Conservation (phyloP, 2,888 invertebrate species). For the Ormyrus pomaceus region DNA sequence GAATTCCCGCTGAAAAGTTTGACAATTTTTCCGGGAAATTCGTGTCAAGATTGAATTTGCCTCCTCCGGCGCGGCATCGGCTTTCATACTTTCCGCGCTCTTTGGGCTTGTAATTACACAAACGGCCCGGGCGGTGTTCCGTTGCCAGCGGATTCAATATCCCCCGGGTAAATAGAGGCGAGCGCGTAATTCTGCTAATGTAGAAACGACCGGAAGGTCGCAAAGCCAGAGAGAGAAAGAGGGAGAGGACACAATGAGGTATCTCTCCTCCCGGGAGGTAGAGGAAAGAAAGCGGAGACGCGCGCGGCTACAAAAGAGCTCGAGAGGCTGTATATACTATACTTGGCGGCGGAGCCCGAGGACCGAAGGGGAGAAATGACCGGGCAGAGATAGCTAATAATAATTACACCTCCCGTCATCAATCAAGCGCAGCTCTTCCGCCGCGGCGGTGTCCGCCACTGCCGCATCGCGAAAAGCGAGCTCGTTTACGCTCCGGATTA, state of each 20-base stretch:
- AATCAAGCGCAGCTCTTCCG: constrained; percentile 8
- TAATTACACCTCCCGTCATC: constrained; percentile 36
- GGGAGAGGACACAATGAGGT: too few species aligned
- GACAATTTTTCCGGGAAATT: constrained; percentile 4
- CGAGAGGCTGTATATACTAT: too few species aligned
- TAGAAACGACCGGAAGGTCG: too few species aligned
- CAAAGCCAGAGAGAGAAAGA: neutral
- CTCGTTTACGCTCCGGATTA: constrained; percentile 2
- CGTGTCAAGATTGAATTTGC: constrained; percentile 35
- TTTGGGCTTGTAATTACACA: constrained; percentile 25
- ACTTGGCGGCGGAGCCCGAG: constrained; percentile 4
- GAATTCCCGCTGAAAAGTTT: neutral
- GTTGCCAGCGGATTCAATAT: constrained; percentile 35
- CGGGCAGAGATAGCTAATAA: constrained; percentile 34
- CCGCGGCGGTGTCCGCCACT: neutral
- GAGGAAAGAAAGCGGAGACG: neutral
- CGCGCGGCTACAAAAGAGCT: neutral
- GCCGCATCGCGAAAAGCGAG: neutral
- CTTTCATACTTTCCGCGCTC: neutral
- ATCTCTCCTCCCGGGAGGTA: too few species aligned
- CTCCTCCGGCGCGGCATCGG: too few species aligned
- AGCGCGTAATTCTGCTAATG: too few species aligned
- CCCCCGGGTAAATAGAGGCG: constrained; percentile 9
- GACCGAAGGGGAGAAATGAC: constrained; percentile 37
- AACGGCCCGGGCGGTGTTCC: constrained; percentile 8